Base-by-base conservation (phyloP, 2,797 vertebrate genomes). In the Neoniphon sammara region DNA sequence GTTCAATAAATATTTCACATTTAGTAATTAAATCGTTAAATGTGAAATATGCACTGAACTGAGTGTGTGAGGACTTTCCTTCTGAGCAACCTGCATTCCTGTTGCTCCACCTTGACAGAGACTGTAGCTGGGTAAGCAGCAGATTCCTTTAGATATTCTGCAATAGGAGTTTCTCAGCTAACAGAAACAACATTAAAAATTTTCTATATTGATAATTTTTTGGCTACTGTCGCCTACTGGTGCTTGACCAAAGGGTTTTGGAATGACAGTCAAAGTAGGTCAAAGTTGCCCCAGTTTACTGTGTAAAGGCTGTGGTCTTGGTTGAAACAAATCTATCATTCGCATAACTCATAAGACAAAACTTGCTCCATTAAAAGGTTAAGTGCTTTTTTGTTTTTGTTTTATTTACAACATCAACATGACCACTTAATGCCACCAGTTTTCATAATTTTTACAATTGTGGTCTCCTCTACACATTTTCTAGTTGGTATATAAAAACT, bases 131-230 rank as follows among this genome's bases (percentile, higher is more conserved):
- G 31, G 5, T 34, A 8, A 34, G 7, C 7, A 8, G 5, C 31
- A 34, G 31, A 34, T 34, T 34, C 2, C 31, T 6, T 34, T 5
- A 34, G 31, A 34, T 8, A 3, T 34, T 34, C 31, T 34, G 31
- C 5, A 7, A 34, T 34, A 7, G 31, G 4, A 56, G 47, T 53
- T 34, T 54, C 30, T 66, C 2, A 69, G 53, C 14, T 23, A 61
- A 63, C 18, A 55, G 34, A 58, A 52, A 70, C 20, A 52, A 73
- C 23, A 60, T 63, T 34, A 49, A 47, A 78, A 62, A 31, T 31
- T 25, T 20, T 15, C 18, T 12, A 42, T 27, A 52, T 2, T 4
- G 30, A 42, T 39, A 52, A 39, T 12, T 46, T 59, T 59, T 70
- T 31, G 9, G 27, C 17, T 46, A 62, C 47, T 61, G 57, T 21